Conservation (phyloP, 2,888 invertebrate species). For the Silvanus unidentatus region DNA sequence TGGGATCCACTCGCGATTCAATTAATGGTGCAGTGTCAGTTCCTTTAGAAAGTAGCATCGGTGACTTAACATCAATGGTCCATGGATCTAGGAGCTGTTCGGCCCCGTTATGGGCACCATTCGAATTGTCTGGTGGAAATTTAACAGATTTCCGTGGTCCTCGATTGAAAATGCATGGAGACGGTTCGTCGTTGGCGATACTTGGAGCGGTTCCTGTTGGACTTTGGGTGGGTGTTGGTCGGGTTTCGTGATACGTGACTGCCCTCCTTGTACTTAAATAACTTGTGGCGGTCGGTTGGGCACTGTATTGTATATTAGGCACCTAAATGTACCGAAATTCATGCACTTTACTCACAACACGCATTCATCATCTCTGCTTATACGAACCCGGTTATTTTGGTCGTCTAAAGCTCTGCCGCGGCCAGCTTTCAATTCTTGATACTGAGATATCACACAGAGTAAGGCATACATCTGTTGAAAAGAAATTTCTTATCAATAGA, state of each 20-base stretch:
- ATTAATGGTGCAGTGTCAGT: constrained; percentile 35
- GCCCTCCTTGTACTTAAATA: constrained; percentile 48
- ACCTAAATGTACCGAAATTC: constrained; percentile 36
- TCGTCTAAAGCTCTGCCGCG: constrained; percentile 67
- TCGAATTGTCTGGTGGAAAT: constrained; percentile 53
- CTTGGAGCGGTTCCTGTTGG: constrained; percentile 38
- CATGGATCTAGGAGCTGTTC: constrained; percentile 39
- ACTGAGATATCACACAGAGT: constrained; percentile 80
- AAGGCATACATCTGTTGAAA: constrained; percentile 67
- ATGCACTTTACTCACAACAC: too few species aligned
- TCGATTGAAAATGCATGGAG: constrained; percentile 42
- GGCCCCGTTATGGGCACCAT: constrained; percentile 31
- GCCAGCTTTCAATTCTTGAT: constrained; percentile 72
- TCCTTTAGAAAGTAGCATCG: constrained; percentile 24
- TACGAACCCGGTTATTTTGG: constrained; percentile 54
- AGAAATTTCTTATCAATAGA: background rate
- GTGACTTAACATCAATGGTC: constrained; percentile 37
- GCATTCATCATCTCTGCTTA: too few species aligned
- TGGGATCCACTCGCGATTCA: constrained; percentile 18
- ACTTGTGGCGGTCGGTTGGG: constrained; percentile 52
- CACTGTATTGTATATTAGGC: constrained; percentile 51
- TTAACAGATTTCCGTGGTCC: constrained; percentile 63
- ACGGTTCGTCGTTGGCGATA: constrained; percentile 38
- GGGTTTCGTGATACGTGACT: constrained; percentile 50
- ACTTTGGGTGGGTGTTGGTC: constrained; percentile 53